Evolutionary conservation across 2,888 invertebrate species (phyloP).

Genomic region (Eupithecia centaureata): DNA sequence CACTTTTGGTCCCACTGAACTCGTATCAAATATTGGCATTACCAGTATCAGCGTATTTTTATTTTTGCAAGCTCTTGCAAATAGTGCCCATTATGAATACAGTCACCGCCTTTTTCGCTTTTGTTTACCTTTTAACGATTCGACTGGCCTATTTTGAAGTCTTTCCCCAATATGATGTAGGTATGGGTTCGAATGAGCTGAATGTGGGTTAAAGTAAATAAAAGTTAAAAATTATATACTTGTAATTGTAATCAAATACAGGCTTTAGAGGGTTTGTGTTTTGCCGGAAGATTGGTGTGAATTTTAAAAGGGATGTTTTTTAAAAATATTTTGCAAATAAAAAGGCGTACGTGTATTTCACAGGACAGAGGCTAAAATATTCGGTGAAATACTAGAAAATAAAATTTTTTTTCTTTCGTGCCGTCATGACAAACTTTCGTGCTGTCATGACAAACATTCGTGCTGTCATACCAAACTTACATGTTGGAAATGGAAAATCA

Average conservation of each 20-base stretch:
- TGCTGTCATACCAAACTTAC: too few relatives aligned
- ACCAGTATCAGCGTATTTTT: not conserved
- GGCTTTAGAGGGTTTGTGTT: not conserved
- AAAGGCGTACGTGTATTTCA: not conserved
- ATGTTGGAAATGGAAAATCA: too few relatives aligned
- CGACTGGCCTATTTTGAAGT: conserved; percentile 5
- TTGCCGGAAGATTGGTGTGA: not conserved
- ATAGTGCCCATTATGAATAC: not conserved
- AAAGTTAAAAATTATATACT: not conserved
- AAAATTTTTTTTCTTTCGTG: too few relatives aligned
- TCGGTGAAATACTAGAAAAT: not conserved
- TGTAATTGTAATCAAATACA: conserved; percentile 4
- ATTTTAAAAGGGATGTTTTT: not conserved
- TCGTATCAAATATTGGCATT: not conserved
- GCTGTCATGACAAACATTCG: too few relatives aligned
- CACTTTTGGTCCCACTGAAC: not conserved
- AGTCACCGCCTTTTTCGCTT: not conserved
- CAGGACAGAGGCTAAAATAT: not conserved
- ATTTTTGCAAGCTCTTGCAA: not conserved
- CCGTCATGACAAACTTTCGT: too few relatives aligned
- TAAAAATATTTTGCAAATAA: not conserved
- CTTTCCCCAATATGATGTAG: not conserved
- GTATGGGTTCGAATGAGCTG: not conserved
- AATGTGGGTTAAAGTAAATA: conserved; percentile 1
- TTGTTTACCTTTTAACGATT: conserved; percentile 7